Base-by-base conservation (phyloP, 2,113 vertebrate species). In the Buteo buteo region DNA sequence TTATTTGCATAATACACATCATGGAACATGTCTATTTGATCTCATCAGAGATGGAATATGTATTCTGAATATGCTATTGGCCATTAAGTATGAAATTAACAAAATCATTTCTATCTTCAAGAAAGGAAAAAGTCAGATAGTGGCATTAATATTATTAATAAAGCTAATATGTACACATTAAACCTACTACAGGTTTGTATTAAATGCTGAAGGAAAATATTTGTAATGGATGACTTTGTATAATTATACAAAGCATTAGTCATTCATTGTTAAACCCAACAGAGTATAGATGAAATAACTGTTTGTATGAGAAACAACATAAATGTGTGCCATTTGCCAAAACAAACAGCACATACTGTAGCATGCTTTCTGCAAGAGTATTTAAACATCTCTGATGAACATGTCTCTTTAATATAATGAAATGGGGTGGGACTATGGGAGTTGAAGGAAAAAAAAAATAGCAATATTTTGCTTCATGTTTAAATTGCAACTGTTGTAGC, bases 1-100 rank as follows among this genome's bases (percentile, higher is more conserved):
- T 77, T 88, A 85, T 96, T 96, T 97, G 69, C 82, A 95, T 94
- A 95, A 96, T 90, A 47, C 17, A 90, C 31, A 87, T 85, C 69
- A 87, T 73, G 44, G 49, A 95, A 95, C 16, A 61, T 84, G 44
- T 50, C 69, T 96, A n/a, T 90, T 87, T 93, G 58, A 93, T 97
- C 66, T 95, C 69, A 88, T 90, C 47, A 91, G 45, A 86, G 87
- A 40, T 83, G 52, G 32, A 91, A 86, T 78, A 69, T 87, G 20
- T 79, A 85, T 71, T 86, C 36, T 47, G 67, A 82, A 94, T 74
- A 82, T 91, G 50, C 22, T 82, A 49, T 45, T 91, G 62, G 29
- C 16, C 81, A 91, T 69, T 90, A 94, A 94, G 76, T 80, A 88
- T 76, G 40, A 96, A 96, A 94, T 86, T 50, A 84, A 11, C 13